Evolutionary conservation across 2,888 invertebrate genomes (phyloP).

Genomic region (Dione vanillae): DNA sequence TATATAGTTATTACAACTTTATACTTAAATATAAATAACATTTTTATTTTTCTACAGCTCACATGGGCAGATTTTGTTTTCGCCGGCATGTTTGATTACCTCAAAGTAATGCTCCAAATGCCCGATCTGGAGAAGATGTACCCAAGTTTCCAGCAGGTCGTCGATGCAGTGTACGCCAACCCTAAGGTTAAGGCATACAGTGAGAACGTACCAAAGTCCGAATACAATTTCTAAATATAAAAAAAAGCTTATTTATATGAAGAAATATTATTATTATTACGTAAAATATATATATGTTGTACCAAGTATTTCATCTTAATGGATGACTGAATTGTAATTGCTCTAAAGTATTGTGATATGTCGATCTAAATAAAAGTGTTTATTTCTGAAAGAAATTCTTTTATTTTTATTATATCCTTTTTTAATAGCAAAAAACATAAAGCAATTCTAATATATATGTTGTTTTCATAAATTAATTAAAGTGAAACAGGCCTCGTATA

Average conservation of each 20-base stretch:
- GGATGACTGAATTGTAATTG: too few species aligned
- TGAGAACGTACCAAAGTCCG: slow-evolving; percentile 20
- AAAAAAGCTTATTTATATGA: not conserved
- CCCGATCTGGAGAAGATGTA: slow-evolving; percentile 64
- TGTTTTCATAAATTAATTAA: too few species aligned
- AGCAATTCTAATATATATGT: too few species aligned
- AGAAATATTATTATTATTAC: not conserved
- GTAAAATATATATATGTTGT: too few species aligned
- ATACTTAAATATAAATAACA: not conserved
- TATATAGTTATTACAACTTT: too few species aligned
- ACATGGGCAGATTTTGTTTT: slow-evolving; percentile 85
- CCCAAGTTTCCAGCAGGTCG: slow-evolving; percentile 68
- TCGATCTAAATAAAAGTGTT: too few species aligned
- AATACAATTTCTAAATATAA: not conserved
- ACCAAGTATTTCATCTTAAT: too few species aligned
- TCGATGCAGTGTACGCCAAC: slow-evolving; percentile 59
- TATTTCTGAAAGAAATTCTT: too few species aligned
- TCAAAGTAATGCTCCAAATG: slow-evolving; percentile 58
- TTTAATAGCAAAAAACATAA: too few species aligned
- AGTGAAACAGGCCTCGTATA: too few species aligned
- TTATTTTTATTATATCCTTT: too few species aligned
- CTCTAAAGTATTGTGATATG: too few species aligned
- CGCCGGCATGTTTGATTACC: slow-evolving; percentile 76
- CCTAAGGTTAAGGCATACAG: slow-evolving; percentile 52
- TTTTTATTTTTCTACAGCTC: slow-evolving; percentile 53